Percentiles rank a stretch among this genome's conserved stretches.
These are phyloP conservation scores for Chloromyia formosa DNA, from an alignment of 2,888 invertebrate genomes.

Conservation along the genomic window DNA sequence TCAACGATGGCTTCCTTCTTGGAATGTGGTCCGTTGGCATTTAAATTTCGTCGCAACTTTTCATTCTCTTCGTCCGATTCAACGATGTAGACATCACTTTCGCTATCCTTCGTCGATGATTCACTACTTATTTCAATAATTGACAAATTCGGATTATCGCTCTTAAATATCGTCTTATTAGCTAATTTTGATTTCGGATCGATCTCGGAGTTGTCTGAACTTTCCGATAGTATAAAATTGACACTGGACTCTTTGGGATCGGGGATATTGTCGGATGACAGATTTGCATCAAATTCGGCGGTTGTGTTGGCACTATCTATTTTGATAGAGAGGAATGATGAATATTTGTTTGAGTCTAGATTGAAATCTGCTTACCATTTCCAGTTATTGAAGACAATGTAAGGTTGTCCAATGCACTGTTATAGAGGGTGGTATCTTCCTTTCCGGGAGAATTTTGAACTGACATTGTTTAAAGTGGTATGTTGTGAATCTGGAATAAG, in stretches of 20 bases:
- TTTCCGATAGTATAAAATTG: conserved; percentile 59
- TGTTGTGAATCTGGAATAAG: conserved; percentile 18
- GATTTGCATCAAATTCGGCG: conserved; percentile 47
- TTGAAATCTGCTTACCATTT: conserved; percentile 53
- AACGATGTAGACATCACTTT: conserved; percentile 59
- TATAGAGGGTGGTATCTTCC: conserved; percentile 56
- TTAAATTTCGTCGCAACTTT: background rate
- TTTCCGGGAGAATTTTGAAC: conserved; percentile 41
- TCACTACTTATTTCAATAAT: conserved; percentile 64
- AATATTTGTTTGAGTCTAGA: background rate
- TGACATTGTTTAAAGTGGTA: conserved; percentile 34
- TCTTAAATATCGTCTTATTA: conserved; percentile 63
- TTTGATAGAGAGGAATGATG: background rate
- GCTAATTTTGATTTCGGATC: conserved; percentile 63
- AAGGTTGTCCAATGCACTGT: conserved; percentile 59
- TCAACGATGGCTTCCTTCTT: conserved; percentile 60
- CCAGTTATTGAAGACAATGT: conserved; percentile 56
- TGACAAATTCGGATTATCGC: conserved; percentile 63
- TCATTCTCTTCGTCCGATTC: conserved; percentile 55
- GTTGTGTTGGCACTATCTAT: conserved; percentile 57
- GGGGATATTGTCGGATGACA: conserved; percentile 52
- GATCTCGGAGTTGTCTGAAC: conserved; percentile 61
- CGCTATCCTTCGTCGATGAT: conserved; percentile 57
- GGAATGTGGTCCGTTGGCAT: conserved; percentile 57
- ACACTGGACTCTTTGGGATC: conserved; percentile 54